Evolutionary conservation across 2,888 invertebrate species (phyloP).

Genomic region (Pammene fasciana): DNA sequence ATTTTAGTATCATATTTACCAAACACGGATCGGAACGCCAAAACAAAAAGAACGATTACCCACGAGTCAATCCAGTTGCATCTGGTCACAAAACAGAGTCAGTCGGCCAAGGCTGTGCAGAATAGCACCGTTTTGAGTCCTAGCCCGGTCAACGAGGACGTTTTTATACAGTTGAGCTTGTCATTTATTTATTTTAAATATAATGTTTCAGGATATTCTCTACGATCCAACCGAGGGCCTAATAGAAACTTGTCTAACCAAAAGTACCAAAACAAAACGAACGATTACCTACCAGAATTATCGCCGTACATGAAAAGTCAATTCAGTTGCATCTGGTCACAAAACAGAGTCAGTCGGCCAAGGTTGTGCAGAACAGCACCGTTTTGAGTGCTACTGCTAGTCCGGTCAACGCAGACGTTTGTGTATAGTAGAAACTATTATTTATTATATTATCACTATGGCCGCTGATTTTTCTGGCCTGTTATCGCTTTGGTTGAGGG

Average conservation of each 20-base stretch:
- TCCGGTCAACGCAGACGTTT: not conserved
- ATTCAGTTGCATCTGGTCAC: slow-evolving; percentile 35
- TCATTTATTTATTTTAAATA: too few species aligned
- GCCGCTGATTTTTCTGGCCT: too few species aligned
- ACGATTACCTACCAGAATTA: slow-evolving; percentile 19
- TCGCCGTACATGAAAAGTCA: too few species aligned
- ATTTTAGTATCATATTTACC: too few species aligned
- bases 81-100: slow-evolving; percentile 37
- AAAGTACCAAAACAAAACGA: slow-evolving; percentile 17
- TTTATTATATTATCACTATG: too few species aligned
- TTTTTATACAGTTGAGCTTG: not conserved
- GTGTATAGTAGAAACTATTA: not conserved
- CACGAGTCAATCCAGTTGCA: slow-evolving; percentile 35
- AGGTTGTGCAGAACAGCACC: slow-evolving; percentile 33
- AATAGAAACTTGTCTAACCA: too few species aligned
- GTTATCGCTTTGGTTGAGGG: too few species aligned
- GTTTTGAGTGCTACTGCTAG: slow-evolving; percentile 23
- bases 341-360: slow-evolving; percentile 40
- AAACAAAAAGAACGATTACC: slow-evolving; percentile 19
- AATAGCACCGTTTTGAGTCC: slow-evolving; percentile 25
- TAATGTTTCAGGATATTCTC: too few species aligned
- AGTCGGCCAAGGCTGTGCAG: slow-evolving; percentile 39
- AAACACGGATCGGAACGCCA: too few species aligned
- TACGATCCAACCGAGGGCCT: too few species aligned
- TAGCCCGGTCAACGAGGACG: slow-evolving; percentile 4